These are phyloP conservation scores for Romanogobio albipinnatus DNA, from an alignment of 2,113 vertebrate species.

Conservation along the genomic window DNA sequence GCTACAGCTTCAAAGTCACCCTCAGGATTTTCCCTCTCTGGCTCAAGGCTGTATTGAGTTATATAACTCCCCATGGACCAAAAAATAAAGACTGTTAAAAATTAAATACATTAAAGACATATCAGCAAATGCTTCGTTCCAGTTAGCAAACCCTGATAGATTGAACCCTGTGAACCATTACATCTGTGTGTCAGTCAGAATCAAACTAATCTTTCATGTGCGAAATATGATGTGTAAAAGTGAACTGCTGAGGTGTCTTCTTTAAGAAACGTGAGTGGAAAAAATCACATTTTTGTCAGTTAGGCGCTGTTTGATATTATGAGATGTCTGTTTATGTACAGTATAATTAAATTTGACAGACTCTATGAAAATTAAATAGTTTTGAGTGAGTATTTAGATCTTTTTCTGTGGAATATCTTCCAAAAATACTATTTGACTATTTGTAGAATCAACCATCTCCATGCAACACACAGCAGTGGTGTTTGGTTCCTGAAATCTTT, in stretches of 20 bases:
- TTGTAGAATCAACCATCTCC: background rate
- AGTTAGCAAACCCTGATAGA: background rate
- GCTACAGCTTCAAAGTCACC: background rate
- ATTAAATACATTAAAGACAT: constrained; percentile 31
- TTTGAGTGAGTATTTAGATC: background rate
- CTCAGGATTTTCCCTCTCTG: background rate
- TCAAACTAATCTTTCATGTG: background rate
- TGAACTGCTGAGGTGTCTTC: background rate
- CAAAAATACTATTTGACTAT: background rate
- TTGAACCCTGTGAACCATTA: background rate
- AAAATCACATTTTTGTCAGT: background rate
- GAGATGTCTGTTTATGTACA: background rate
- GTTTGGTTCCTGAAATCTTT: background rate
- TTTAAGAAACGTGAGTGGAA: background rate
- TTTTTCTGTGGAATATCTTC: background rate
- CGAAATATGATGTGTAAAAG: background rate
- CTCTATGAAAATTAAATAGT: background rate
- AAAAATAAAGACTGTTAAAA: constrained; percentile 34
- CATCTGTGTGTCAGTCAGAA: constrained; percentile 19
- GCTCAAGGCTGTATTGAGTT: background rate
- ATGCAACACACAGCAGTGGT: background rate
- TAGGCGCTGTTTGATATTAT: background rate
- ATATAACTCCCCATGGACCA: constrained; percentile 2
- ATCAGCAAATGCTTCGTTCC: background rate
- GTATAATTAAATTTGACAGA: too few species aligned